Evolutionary conservation across 2,797 vertebrate species (phyloP).

Genomic region (Crenuchus spilurus): DNA sequence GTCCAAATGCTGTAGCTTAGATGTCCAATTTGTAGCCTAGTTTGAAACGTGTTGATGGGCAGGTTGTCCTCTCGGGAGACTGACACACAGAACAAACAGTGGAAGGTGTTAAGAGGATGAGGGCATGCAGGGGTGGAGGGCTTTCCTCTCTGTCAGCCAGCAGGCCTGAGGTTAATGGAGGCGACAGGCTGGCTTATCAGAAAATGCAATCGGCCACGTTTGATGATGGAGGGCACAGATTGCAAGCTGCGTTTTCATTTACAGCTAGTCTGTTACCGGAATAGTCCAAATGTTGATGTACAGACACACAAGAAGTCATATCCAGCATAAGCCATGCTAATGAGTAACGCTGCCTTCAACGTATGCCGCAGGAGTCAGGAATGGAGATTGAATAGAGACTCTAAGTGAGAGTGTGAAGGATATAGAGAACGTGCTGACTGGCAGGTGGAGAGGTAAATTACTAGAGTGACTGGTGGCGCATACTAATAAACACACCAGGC

Average conservation of each 20-base stretch:
- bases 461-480: conserved; percentile 27
- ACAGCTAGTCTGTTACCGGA: conserved; percentile 29
- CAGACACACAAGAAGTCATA: conserved; percentile 19
- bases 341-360: conserved; percentile 38
- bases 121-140: background rate
- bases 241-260: conserved; percentile 42
- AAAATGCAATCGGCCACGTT: conserved; percentile 59
- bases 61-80: background rate
- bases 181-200: conserved; percentile 54
- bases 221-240: conserved; percentile 45
- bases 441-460: conserved; percentile 38
- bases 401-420: conserved; percentile 29
- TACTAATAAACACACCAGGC: background rate
- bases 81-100: background rate
- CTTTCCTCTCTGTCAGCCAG: conserved; percentile 28
- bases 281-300: conserved; percentile 18
- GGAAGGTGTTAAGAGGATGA: conserved; percentile 11
- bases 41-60: background rate
- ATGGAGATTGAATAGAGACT: conserved; percentile 4
- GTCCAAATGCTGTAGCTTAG: too few relatives aligned
- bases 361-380: conserved; percentile 47
- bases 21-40: too few relatives aligned
- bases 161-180: conserved; percentile 52
- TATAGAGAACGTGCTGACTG: background rate
- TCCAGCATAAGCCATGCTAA: conserved; percentile 42